These are phyloP conservation scores for Heterotis niloticus DNA, from an alignment of 2,113 vertebrate species.

Conservation along the genomic window DNA sequence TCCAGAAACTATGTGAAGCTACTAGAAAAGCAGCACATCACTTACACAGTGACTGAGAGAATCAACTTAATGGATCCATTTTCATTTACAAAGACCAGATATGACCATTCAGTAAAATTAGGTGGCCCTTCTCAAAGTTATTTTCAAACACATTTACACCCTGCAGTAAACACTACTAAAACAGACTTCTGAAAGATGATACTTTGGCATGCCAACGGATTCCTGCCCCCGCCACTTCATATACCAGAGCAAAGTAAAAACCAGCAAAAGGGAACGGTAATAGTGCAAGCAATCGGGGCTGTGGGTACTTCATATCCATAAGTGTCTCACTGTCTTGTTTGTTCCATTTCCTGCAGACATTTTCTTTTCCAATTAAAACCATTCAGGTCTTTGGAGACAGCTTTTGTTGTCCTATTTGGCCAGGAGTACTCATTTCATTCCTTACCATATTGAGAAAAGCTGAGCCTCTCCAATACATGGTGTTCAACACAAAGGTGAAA, in stretches of 20 bases:
- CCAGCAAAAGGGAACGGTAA: not conserved
- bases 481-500: not conserved
- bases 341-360: not conserved
- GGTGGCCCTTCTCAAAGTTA: not conserved
- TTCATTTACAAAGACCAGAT: not conserved
- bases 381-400: not conserved
- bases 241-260: not conserved
- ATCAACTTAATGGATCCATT: no score
- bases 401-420: slow-evolving; percentile 8
- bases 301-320: not conserved
- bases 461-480: not conserved
- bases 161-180: slow-evolving; percentile 1
- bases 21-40: no score
- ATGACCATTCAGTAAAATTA: not conserved
- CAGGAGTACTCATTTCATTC: slow-evolving; percentile 14
- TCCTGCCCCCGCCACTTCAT: not conserved
- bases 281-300: not conserved
- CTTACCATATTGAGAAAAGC: not conserved
- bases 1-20: no score
- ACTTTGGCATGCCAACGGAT: not conserved
- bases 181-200: not conserved
- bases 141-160: not conserved
- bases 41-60: no score
- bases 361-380: slow-evolving; percentile 2
- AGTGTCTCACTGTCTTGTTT: not conserved